Evolutionary conservation across 2,888 invertebrate genomes (phyloP).

Genomic region (Endotricha flammealis): DNA sequence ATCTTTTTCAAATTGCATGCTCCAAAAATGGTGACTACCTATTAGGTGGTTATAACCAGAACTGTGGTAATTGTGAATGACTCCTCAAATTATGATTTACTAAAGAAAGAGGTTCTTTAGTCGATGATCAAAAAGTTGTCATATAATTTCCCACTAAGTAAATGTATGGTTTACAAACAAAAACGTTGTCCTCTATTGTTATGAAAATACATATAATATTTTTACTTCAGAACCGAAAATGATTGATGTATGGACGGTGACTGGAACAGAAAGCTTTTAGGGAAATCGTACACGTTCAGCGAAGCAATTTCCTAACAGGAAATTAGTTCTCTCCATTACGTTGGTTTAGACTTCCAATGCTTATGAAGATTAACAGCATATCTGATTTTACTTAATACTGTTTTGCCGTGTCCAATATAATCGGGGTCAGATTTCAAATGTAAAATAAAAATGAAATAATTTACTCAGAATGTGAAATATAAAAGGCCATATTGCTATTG

Average conservation of each 20-base stretch:
- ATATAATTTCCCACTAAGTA: no score
- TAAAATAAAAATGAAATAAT: no score
- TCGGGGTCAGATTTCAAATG: no score
- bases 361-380: slow-evolving; percentile 15
- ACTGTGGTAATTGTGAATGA: no score
- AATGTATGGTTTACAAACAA: slow-evolving; percentile 21
- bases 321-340: slow-evolving; percentile 53
- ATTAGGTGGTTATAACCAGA: no score
- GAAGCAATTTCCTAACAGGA: slow-evolving; percentile 68
- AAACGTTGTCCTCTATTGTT: slow-evolving; percentile 36
- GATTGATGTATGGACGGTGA: slow-evolving; percentile 20
- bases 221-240: slow-evolving; percentile 21
- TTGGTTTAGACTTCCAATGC: slow-evolving; percentile 25
- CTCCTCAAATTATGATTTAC: no score
- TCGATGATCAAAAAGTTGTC: no score
- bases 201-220: slow-evolving; percentile 41
- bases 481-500: no score
- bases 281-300: slow-evolving; percentile 48
- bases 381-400: slow-evolving; percentile 3
- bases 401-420: not conserved
- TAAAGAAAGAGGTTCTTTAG: no score
- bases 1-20: no score
- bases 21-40: no score
- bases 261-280: slow-evolving; percentile 20
- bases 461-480: no score